Percentiles rank a stretch among this genome's conserved stretches.
Evolutionary conservation across 1,140 invertebrate species (phyloP).

Genomic region (Yoshiicerus persimilis): DNA sequence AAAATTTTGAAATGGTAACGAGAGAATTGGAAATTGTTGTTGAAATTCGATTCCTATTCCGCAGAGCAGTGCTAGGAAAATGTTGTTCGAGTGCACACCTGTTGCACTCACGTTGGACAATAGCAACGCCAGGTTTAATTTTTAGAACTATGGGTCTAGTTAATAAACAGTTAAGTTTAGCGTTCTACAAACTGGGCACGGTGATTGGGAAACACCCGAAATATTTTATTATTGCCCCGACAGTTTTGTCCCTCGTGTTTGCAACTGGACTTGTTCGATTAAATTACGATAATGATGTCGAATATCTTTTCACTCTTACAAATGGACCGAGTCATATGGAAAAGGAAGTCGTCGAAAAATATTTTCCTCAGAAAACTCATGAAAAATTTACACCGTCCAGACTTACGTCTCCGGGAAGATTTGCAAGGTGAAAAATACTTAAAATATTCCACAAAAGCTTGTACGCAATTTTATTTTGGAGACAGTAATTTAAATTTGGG

Average conservation of each 20-base stretch:
- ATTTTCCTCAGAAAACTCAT: conserved; percentile 87
- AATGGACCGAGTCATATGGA: conserved; percentile 71
- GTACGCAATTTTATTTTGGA: no score
- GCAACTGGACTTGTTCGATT: conserved; percentile 82
- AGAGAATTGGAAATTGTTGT: background rate
- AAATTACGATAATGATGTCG: conserved; percentile 85
- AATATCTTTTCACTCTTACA: conserved; percentile 84
- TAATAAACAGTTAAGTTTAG: background rate
- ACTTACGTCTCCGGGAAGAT: conserved; percentile 82
- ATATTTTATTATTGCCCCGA: conserved; percentile 82
- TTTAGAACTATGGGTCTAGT: background rate
- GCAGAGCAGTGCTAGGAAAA: background rate
- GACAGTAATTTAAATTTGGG: background rate
- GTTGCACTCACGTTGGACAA: background rate
- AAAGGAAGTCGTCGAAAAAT: conserved; percentile 74
- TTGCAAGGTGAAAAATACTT: conserved; percentile 58
- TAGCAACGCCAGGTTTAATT: background rate
- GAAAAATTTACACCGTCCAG: conserved; percentile 77
- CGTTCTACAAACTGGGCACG: background rate
- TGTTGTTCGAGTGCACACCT: background rate
- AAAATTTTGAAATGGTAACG: background rate
- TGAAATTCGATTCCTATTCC: background rate
- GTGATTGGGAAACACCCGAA: conserved; percentile 65
- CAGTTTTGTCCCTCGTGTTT: conserved; percentile 78
- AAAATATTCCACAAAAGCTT: no score